A percentile compares a stretch with the other conserved stretches of the same genome.
These are phyloP conservation scores for Druon quercuslanigerum DNA, from an alignment of 1,140 invertebrate species.

Conservation along the genomic window DNA sequence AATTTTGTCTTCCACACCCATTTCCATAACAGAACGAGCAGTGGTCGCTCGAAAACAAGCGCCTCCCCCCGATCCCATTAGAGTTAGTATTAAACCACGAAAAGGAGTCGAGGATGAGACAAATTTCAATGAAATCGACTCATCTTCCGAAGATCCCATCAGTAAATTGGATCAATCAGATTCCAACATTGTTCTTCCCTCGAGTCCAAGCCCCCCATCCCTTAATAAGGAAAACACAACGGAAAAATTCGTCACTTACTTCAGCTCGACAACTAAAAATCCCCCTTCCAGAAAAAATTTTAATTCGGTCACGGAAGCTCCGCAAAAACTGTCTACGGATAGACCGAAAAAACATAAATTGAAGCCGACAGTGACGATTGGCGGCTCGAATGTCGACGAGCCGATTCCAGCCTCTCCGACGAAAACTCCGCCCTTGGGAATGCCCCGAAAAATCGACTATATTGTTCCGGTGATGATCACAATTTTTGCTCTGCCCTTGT, in stretches of 20 bases:
- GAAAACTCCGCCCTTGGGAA: constrained; percentile 54
- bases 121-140: neutral
- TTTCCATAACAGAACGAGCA: neutral
- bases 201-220: too few relatives aligned
- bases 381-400: constrained; percentile 60
- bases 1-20: neutral
- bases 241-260: constrained; percentile 9
- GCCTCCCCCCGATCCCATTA: constrained; percentile 34
- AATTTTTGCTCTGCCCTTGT: constrained; percentile 80
- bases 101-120: constrained; percentile 44
- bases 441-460: constrained; percentile 75
- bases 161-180: constrained; percentile 4
- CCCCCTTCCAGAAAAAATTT: neutral
- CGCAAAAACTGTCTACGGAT: constrained; percentile 34
- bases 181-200: too few relatives aligned
- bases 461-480: constrained; percentile 81
- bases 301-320: constrained; percentile 20
- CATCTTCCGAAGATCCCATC: neutral
- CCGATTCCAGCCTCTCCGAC: constrained; percentile 59
- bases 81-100: constrained; percentile 47
- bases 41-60: neutral
- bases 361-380: constrained; percentile 68
- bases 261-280: neutral
- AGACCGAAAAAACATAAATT: constrained; percentile 59
- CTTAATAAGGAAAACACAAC: neutral